Conservation (phyloP, 2,113 vertebrate genomes). For the Sprattus sprattus region DNA sequence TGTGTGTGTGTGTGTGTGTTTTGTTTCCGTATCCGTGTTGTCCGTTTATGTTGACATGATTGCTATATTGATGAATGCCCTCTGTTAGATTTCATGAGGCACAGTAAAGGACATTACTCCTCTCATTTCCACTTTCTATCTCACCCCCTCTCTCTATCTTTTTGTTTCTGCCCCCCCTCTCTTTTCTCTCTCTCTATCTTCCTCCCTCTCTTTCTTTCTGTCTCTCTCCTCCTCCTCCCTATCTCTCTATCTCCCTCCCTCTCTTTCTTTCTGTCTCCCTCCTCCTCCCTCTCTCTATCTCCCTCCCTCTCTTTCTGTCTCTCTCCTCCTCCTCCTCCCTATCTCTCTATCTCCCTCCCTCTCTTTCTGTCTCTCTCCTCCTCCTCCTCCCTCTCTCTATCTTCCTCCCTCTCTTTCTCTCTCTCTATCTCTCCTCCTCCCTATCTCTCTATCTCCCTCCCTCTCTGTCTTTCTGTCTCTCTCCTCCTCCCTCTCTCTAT, state of each 20-base stretch:
- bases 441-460: neutral
- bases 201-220: no score
- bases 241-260: neutral
- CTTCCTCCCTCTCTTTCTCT: neutral
- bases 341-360: neutral
- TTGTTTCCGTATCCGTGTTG: no score
- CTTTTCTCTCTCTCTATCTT: no score
- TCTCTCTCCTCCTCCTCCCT: no score
- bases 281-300: no score
- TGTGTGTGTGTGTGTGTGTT: no score
- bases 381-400: neutral
- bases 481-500: neutral
- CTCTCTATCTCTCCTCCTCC: neutral
- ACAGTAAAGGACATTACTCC: neutral
- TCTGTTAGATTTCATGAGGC: no score
- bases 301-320: neutral
- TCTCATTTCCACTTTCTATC: neutral
- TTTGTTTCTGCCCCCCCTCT: no score
- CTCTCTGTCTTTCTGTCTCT: neutral
- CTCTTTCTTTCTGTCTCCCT: neutral
- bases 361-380: neutral
- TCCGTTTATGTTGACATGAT: no score
- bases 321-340: neutral
- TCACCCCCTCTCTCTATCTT: no score
- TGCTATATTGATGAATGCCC: no score